Evolutionary conservation across 2,113 vertebrate species (phyloP).

Genomic region (Campylomormyrus numenius): DNA sequence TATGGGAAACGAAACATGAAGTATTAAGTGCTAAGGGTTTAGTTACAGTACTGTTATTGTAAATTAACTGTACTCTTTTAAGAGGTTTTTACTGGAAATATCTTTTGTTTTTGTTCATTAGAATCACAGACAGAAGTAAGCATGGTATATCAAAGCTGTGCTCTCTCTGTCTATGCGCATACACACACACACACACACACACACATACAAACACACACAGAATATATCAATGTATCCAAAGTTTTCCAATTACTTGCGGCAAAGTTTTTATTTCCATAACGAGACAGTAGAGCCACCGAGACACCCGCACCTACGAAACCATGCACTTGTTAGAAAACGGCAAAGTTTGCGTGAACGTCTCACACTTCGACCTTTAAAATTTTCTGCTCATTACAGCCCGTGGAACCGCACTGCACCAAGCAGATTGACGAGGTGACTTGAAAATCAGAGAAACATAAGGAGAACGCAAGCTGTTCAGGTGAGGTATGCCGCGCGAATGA

Average conservation of each 20-base stretch:
- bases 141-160: too few relatives aligned
- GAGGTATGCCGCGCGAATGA: background rate
- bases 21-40: background rate
- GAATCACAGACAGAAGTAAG: background rate
- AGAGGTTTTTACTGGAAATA: background rate
- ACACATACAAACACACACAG: background rate
- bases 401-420: background rate
- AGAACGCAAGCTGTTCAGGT: constrained; percentile 9
- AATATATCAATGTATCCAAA: background rate
- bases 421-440: constrained; percentile 12
- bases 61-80: background rate
- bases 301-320: background rate
- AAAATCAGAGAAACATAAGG: constrained; percentile 11
- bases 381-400: background rate
- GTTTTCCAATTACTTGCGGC: constrained; percentile 4
- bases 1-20: background rate
- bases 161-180: background rate
- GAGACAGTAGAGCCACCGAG: background rate
- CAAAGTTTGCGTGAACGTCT: background rate
- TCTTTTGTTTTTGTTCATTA: background rate
- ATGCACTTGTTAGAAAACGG: background rate
- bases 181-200: background rate
- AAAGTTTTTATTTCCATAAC: constrained; percentile 10
- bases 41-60: background rate
- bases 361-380: constrained; percentile 9